Percentiles rank a stretch among this genome's conserved stretches.
phyloP scores from a whole-genome alignment of 2,113 vertebrate species.

The Tilapia sparmanii region DNA sequence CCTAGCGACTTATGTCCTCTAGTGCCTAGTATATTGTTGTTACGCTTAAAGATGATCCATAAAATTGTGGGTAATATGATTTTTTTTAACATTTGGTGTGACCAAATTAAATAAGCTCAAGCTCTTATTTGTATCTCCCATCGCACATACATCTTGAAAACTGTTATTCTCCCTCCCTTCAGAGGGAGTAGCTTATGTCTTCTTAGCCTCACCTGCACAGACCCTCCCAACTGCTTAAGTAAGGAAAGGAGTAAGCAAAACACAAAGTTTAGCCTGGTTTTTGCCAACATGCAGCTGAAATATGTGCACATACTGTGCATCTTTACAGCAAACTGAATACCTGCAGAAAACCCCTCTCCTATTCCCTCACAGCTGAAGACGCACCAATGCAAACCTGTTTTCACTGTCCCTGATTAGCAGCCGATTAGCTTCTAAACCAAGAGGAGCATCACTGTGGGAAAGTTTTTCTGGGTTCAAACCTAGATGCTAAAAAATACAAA shows the following conservation, averaged over 20 bases:
- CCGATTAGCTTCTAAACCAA: neutral
- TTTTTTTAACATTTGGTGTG: neutral
- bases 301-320: neutral
- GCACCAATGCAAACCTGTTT: neutral
- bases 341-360: neutral
- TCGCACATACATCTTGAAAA: neutral
- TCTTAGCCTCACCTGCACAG: neutral
- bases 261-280: neutral
- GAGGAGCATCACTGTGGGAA: neutral
- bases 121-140: neutral
- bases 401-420: neutral
- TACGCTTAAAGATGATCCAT: neutral
- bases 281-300: neutral
- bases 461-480: neutral
- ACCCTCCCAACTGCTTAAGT: neutral
- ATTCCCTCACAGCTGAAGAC: neutral
- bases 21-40: neutral
- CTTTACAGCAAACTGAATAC: neutral
- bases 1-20: neutral
- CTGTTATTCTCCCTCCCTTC: neutral
- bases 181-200: neutral
- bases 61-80: rapidly evolving
- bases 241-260: neutral
- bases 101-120: neutral
- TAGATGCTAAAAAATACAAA: neutral